These are phyloP conservation scores for Acestrorhynchus altus DNA, from an alignment of 2,797 vertebrate genomes.

Conservation along the genomic window DNA sequence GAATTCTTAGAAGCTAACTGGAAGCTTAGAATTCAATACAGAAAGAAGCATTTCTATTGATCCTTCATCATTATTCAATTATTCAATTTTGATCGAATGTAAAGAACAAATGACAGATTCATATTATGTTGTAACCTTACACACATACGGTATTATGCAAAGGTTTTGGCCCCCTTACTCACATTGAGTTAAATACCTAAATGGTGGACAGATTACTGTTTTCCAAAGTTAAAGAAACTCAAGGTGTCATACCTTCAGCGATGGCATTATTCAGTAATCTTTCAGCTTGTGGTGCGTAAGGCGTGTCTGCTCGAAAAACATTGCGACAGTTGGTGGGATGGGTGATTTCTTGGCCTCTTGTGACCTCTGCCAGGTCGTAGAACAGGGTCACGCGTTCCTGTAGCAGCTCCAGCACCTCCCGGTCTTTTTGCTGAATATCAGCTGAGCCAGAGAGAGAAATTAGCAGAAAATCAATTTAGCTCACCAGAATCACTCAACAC, in stretches of 20 bases:
- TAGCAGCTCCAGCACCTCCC: constrained; percentile 86
- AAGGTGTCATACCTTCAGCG: constrained; percentile 79
- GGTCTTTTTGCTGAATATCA: constrained; percentile 89
- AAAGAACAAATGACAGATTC: no score
- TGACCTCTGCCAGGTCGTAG: constrained; percentile 83
- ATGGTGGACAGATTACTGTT: no score
- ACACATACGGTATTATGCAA: no score
- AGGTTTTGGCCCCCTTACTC: no score
- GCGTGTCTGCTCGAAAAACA: constrained; percentile 84
- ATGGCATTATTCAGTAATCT: constrained; percentile 83
- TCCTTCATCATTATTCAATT: no score
- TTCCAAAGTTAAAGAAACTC: no score
- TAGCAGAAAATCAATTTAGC: background rate
- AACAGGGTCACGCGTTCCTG: constrained; percentile 90
- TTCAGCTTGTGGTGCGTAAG: constrained; percentile 81
- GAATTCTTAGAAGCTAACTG: no score
- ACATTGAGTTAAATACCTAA: no score
- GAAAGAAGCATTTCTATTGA: no score
- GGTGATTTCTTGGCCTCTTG: constrained; percentile 66
- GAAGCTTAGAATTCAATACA: no score
- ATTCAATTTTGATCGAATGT: no score
- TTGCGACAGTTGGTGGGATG: constrained; percentile 72
- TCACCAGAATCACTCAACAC: background rate
- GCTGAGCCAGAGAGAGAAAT: constrained; percentile 67
- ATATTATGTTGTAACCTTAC: no score